Conservation (phyloP, 2,113 vertebrate species). For the Fulmarus glacialis region DNA sequence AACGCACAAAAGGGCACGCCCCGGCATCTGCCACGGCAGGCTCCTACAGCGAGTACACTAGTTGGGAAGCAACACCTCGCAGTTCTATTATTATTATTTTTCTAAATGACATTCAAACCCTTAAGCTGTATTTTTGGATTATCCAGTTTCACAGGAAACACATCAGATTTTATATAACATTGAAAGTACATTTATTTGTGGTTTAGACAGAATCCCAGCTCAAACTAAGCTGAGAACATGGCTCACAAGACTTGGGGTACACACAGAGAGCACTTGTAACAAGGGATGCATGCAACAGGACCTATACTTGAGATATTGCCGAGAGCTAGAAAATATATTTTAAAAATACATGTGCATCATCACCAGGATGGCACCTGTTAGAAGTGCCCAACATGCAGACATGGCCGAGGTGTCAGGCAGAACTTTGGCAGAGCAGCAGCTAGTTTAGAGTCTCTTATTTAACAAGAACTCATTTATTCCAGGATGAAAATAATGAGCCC, state of each 20-base stretch:
- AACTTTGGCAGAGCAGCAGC: not conserved
- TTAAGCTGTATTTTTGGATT: not conserved
- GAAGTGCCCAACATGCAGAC: not conserved
- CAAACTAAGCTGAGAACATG: not conserved
- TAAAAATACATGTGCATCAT: not conserved
- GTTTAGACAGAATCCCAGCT: not conserved
- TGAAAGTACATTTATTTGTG: not conserved
- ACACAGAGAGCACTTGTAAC: rapidly evolving
- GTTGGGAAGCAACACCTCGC: not conserved
- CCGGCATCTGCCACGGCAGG: not conserved
- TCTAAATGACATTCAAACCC: not conserved
- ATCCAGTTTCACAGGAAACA: not conserved
- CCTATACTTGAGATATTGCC: not conserved
- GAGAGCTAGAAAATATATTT: not conserved
- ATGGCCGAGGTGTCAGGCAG: not conserved
- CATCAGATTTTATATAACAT: not conserved
- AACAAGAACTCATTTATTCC: not conserved
- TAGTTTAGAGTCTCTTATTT: not conserved
- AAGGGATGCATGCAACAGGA: not conserved
- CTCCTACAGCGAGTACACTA: rapidly evolving
- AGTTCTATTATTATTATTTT: not conserved
- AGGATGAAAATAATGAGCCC: not conserved
- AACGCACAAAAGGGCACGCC: no score
- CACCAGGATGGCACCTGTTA: not conserved
- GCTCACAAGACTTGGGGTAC: not conserved